A percentile compares a stretch with the other conserved stretches of the same genome.
These are phyloP conservation scores for Lissonota sp. DNA, from an alignment of 2,888 invertebrate genomes.

Conservation along the genomic window DNA sequence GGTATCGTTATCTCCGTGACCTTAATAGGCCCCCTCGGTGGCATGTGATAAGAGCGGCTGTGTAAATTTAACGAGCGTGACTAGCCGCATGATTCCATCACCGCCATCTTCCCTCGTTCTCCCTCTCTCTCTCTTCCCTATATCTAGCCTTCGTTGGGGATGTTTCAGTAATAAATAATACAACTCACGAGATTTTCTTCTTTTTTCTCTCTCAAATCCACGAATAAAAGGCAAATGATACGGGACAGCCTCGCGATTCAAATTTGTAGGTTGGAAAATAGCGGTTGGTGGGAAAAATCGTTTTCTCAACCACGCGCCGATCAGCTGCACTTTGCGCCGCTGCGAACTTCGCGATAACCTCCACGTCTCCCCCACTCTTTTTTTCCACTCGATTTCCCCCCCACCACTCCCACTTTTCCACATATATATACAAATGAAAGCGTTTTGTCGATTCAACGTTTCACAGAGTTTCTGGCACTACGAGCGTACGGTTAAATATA, in stretches of 20 bases:
- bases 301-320: constrained; percentile 72
- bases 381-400: constrained; percentile 42
- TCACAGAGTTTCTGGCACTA: constrained; percentile 44
- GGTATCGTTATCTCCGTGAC: constrained; percentile 75
- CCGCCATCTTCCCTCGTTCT: constrained; percentile 1
- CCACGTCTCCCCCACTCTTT: constrained; percentile 52
- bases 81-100: constrained; percentile 57
- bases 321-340: constrained; percentile 81
- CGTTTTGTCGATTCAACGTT: constrained; percentile 44
- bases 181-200: too few species aligned
- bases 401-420: constrained; percentile 16
- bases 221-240: background rate
- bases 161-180: too few species aligned
- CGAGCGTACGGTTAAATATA: background rate
- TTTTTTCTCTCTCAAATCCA: too few species aligned
- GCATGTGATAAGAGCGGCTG: constrained; percentile 64
- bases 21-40: constrained; percentile 73
- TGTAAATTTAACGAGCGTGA: constrained; percentile 66
- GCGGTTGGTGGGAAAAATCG: background rate
- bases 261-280: background rate
- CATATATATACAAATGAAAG: constrained; percentile 62
- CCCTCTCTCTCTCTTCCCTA: background rate
- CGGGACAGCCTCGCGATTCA: background rate
- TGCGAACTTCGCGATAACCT: constrained; percentile 80
- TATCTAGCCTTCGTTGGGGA: too few species aligned